Evolutionary conservation across 2,888 invertebrate species (phyloP).

Genomic region (Pyralis farinalis): DNA sequence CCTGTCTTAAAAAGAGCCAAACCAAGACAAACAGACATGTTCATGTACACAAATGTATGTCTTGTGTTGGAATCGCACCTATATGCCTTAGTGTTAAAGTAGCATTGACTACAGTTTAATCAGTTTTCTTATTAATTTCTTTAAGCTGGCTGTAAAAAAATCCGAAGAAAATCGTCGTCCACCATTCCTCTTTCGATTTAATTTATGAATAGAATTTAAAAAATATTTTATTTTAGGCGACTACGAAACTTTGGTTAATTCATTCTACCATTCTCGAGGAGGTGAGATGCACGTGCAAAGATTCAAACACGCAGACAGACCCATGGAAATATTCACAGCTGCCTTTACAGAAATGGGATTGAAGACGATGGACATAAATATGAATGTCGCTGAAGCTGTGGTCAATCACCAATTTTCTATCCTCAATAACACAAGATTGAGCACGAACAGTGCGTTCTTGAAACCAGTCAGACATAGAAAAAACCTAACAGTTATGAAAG

Average conservation of each 20-base stretch:
- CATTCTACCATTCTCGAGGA: constrained; percentile 66
- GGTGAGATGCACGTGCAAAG: constrained; percentile 70
- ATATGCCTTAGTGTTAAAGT: no score
- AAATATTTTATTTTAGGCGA: constrained; percentile 49
- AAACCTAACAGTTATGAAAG: constrained; percentile 59
- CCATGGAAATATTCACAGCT: constrained; percentile 58
- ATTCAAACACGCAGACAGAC: constrained; percentile 62
- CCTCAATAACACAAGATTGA: constrained; percentile 66
- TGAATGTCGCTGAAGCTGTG: constrained; percentile 62
- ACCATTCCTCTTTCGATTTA: no score
- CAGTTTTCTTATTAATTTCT: no score
- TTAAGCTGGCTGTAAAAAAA: no score
- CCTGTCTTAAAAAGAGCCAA: no score
- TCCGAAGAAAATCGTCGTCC: no score
- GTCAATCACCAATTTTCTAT: constrained; percentile 67
- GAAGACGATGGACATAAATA: constrained; percentile 60
- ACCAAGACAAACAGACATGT: no score
- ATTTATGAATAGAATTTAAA: no score
- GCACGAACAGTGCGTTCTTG: constrained; percentile 63
- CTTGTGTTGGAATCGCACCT: no score
- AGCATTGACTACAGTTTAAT: no score
- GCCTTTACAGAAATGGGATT: constrained; percentile 71
- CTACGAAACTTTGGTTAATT: constrained; percentile 69
- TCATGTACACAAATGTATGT: no score
- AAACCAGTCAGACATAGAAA: constrained; percentile 64